A percentile compares a stretch with the other conserved stretches of the same genome.
Evolutionary conservation across 2,113 vertebrate species (phyloP).

Genomic region (Ascaphus truei): DNA sequence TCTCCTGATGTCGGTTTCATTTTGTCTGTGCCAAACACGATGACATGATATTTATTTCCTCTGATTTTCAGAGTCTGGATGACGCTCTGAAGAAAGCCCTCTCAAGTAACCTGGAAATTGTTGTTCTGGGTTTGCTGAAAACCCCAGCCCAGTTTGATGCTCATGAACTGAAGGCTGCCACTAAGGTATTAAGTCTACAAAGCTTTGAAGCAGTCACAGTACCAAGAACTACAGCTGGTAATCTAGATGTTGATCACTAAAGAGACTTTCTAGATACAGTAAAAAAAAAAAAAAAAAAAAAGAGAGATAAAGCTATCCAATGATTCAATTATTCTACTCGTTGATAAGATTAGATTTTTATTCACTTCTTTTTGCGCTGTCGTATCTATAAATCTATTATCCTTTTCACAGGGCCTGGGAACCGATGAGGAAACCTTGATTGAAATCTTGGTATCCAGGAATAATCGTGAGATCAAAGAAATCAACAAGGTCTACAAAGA

Average conservation of each 20-base stretch:
- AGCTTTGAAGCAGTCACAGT: too few species aligned
- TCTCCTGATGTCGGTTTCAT: too few species aligned
- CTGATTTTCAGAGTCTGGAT: slow-evolving; percentile 69
- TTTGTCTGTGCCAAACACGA: too few species aligned
- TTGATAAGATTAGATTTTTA: too few species aligned
- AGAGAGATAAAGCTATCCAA: too few species aligned
- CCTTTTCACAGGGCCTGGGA: slow-evolving; percentile 74
- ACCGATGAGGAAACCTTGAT: slow-evolving; percentile 87
- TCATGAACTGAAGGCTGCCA: slow-evolving; percentile 65
- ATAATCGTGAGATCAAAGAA: slow-evolving; percentile 75
- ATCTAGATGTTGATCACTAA: too few species aligned
- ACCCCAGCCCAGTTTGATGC: slow-evolving; percentile 90
- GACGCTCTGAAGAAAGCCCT: slow-evolving; percentile 75
- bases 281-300: too few species aligned
- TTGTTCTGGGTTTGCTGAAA: slow-evolving; percentile 78
- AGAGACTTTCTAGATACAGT: too few species aligned
- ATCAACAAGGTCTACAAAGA: slow-evolving; percentile 75
- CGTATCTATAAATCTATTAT: neutral
- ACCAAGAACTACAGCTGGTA: too few species aligned
- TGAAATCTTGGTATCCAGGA: slow-evolving; percentile 85
- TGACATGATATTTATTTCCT: too few species aligned
- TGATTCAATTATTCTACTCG: too few species aligned
- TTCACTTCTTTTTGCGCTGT: too few species aligned
- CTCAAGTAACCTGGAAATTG: slow-evolving; percentile 78
- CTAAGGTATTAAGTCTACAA: slow-evolving; percentile 70